Evolutionary conservation across 1,140 invertebrate genomes (phyloP).

Genomic region (Linepithema humile): DNA sequence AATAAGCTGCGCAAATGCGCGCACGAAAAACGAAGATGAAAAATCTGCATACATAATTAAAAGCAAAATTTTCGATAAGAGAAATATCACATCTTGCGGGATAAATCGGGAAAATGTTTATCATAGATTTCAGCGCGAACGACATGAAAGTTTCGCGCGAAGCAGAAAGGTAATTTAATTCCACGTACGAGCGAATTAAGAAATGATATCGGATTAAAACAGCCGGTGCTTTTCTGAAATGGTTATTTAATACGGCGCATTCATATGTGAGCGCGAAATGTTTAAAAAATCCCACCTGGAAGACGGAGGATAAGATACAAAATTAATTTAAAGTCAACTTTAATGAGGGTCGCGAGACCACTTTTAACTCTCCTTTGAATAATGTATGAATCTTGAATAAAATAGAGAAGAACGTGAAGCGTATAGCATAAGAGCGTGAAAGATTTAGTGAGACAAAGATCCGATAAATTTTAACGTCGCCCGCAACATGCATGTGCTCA

Average conservation of each 20-base stretch:
- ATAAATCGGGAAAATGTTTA: not conserved
- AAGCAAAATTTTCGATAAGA: not conserved
- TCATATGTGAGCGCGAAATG: not conserved
- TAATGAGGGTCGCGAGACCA: constrained; percentile 25
- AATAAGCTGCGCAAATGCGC: constrained; percentile 24
- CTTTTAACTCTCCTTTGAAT: constrained; percentile 43
- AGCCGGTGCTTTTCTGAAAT: constrained; percentile 7
- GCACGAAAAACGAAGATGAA: not conserved
- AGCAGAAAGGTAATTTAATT: not conserved
- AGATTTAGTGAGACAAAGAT: constrained; percentile 29
- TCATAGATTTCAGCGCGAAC: not conserved
- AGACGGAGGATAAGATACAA: constrained; percentile 42
- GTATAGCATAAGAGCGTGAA: constrained; percentile 12
- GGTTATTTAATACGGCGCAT: not conserved
- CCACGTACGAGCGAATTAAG: not conserved
- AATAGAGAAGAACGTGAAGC: constrained; percentile 40
- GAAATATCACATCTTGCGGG: constrained; percentile 13
- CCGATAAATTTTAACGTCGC: constrained; percentile 11
- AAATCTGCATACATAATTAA: not conserved
- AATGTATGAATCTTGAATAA: constrained; percentile 50
- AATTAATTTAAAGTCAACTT: constrained; percentile 49
- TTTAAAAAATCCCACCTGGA: not conserved
- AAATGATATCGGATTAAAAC: not conserved
- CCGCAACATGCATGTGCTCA: no score
- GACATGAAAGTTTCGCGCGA: not conserved